phyloP scores from a whole-genome alignment of 2,797 vertebrate genomes.

The Microcaecilia unicolor region DNA sequence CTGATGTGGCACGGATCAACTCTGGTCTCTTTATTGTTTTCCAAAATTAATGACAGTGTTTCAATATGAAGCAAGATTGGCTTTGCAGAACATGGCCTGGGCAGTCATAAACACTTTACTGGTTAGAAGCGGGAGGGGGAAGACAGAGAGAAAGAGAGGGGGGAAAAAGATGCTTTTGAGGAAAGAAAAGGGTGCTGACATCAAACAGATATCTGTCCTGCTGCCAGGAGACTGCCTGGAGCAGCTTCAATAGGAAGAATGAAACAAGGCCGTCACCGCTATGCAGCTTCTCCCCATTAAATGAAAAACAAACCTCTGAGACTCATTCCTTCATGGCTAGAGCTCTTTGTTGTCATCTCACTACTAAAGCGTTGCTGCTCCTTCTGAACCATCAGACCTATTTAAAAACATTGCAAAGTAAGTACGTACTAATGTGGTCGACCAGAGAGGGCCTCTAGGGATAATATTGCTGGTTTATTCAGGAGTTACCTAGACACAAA shows the following conservation, averaged over 20 bases:
- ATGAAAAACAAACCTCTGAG: slow-evolving; percentile 54
- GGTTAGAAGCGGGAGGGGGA: too few relatives aligned
- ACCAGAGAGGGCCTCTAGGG: too few relatives aligned
- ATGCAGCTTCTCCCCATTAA: slow-evolving; percentile 60
- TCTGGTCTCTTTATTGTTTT: slow-evolving; percentile 49
- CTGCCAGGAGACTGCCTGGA: slow-evolving; percentile 51
- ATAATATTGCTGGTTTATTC: too few relatives aligned
- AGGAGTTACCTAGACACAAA: too few relatives aligned
- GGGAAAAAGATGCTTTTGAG: slow-evolving; percentile 44
- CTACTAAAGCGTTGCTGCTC: slow-evolving; percentile 46
- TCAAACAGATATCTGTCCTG: slow-evolving; percentile 52
- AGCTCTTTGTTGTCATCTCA: slow-evolving; percentile 39
- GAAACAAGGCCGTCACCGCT: slow-evolving; percentile 51
- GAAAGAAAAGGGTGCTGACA: slow-evolving; percentile 50
- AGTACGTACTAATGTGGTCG: too few relatives aligned
- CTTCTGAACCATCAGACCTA: slow-evolving; percentile 44
- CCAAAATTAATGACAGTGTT: slow-evolving; percentile 51
- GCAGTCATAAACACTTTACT: slow-evolving; percentile 47
- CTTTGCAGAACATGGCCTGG: slow-evolving; percentile 26
- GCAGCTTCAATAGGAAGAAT: slow-evolving; percentile 57
- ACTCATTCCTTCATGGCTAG: slow-evolving; percentile 60
- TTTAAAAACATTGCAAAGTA: slow-evolving; percentile 34
- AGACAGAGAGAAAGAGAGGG: not conserved
- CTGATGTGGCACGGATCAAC: slow-evolving; percentile 37
- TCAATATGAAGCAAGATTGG: too few relatives aligned